Evolutionary conservation across 2,113 vertebrate species (phyloP).

Genomic region (Platichthys stellatus): DNA sequence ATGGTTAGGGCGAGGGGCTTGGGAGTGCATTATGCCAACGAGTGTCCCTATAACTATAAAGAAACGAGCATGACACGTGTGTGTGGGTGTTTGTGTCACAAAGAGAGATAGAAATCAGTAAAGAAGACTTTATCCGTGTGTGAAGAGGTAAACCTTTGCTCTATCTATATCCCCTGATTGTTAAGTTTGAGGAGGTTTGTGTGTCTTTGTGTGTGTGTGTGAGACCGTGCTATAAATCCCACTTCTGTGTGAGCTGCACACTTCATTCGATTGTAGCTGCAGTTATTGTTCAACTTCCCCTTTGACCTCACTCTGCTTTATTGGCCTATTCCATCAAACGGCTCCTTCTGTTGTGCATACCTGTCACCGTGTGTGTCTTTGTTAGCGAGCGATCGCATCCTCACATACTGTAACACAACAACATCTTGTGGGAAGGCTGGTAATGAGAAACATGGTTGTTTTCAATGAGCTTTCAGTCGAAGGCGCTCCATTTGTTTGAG

Average conservation of each 20-base stretch:
- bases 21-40: no score
- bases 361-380: conserved; percentile 4
- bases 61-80: no score
- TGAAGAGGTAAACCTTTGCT: neutral
- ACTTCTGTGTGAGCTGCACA: neutral
- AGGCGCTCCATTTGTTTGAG: conserved; percentile 33
- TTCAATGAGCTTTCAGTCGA: conserved; percentile 1
- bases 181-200: neutral
- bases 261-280: conserved; percentile 37
- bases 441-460: conserved; percentile 23
- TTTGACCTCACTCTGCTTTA: conserved; percentile 60
- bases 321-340: conserved; percentile 53
- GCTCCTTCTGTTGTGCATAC: conserved; percentile 12
- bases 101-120: no score
- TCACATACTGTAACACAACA: conserved; percentile 24
- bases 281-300: conserved; percentile 59
- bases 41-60: no score
- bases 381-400: conserved; percentile 13
- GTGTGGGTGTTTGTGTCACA: neutral
- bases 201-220: neutral
- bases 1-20: no score
- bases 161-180: neutral
- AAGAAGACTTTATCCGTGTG: no score
- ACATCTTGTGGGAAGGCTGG: conserved; percentile 33
- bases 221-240: conserved; percentile 39